Evolutionary conservation across 2,113 vertebrate species (phyloP), one percentile per base, ranked within the genome.

Genomic region (Sorex fumeus): DNA sequence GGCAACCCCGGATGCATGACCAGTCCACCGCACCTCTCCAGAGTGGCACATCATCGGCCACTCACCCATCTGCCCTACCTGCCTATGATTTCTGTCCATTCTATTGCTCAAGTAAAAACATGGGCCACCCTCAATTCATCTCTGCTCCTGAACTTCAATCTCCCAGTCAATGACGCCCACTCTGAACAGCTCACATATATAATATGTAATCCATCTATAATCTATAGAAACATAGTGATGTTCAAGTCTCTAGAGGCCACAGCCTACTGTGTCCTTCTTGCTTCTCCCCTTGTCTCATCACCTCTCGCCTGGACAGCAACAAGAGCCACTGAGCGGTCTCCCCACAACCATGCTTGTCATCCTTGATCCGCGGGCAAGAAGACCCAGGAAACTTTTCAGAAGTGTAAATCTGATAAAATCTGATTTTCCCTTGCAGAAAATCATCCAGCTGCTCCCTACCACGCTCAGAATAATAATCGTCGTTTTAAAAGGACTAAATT

Each of bases 361-460:
- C 75, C 77, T 88, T 34, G 45, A 84, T 36, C 64, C 32, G 32
- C 71, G 67, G 21, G 64, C 27, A 47, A 6, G 21, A 19, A 60
- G 21, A 60, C 64, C 60, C 36, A 67, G 86, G 62, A 6, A 16
- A 66, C 57, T 87, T 88, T 94, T 67, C 36, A 74, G 82, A 91
- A 70, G 27, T 30, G 27, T 34, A 85, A 91, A 84, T 70, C 19
- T 32, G 23, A 78, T 43, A 15, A 21, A 30, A 11, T 67, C 60
- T 88, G 6, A 13, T 50, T 50, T 87, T 45, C 21, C 28, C 34
- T 89, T 71, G 43, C n/a, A 82, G 30, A 84, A 53, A 91, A 69
- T 45, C 43, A 82, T 75, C 69, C 25, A 71, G 40, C 8, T 69
- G 53, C 12, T 89, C 70, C 74, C 57, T 62, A 47, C 18, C 53